These are phyloP conservation scores for Glyphotaelius pellucidus DNA, from an alignment of 2,888 invertebrate genomes.

Conservation along the genomic window DNA sequence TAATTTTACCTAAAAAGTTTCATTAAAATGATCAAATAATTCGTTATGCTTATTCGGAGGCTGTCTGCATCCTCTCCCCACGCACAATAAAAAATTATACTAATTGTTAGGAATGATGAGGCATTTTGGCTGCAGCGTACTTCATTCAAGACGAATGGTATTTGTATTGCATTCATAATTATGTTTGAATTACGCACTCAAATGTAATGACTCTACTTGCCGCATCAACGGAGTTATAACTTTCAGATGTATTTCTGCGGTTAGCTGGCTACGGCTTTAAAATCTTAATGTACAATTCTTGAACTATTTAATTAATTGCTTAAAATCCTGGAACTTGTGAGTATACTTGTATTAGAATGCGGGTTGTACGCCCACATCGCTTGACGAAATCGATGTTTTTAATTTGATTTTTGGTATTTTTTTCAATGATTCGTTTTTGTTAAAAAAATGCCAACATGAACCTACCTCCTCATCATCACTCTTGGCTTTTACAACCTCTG, in stretches of 20 bases:
- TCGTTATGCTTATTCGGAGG: slow-evolving; percentile 14
- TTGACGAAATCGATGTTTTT: background rate
- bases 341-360: background rate
- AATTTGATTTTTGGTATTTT: too few species aligned
- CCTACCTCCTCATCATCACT: too few species aligned
- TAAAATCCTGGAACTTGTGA: background rate
- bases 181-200: background rate
- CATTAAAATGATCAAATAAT: background rate
- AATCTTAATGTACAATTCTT: background rate
- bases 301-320: background rate
- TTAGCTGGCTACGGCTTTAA: too few species aligned
- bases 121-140: background rate
- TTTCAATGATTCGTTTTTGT: too few species aligned
- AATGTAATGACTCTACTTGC: background rate
- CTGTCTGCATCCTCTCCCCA: slow-evolving; percentile 53
- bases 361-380: background rate
- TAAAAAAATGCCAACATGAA: too few species aligned
- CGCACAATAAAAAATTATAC: slow-evolving; percentile 20
- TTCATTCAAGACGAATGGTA: slow-evolving; percentile 17
- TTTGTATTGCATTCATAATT: background rate
- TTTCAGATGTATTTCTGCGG: background rate
- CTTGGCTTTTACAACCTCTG: too few species aligned
- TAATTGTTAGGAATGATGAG: slow-evolving; percentile 41
- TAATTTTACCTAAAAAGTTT: background rate
- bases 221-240: background rate